Evolutionary conservation across 2,113 vertebrate species (phyloP).

Genomic region (Galbula dea): DNA sequence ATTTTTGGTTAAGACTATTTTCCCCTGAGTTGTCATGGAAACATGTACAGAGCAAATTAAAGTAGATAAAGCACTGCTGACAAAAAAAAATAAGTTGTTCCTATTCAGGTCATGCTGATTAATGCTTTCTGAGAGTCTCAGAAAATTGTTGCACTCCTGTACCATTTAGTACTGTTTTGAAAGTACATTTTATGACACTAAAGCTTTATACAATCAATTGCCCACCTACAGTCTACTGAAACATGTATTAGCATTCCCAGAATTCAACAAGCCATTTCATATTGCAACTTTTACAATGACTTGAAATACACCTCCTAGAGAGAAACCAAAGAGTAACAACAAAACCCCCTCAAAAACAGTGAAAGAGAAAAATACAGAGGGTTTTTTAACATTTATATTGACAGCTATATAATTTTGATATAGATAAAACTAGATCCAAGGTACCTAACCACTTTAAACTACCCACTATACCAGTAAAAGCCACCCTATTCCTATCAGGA

Average conservation of each 20-base stretch:
- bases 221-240: not conserved
- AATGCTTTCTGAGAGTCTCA: not conserved
- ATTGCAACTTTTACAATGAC: not conserved
- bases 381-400: not conserved
- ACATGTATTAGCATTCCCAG: not conserved
- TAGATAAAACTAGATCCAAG: not conserved
- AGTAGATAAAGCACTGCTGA: slow-evolving; percentile 5
- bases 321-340: not conserved
- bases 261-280: not conserved
- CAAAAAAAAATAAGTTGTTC: not conserved
- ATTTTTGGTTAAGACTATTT: slow-evolving; percentile 28
- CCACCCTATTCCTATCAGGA: not conserved
- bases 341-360: not conserved
- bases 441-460: not conserved
- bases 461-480: not conserved
- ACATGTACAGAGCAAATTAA: slow-evolving; percentile 10
- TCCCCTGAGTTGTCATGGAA: slow-evolving; percentile 44
- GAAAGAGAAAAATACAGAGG: not conserved
- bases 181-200: not conserved
- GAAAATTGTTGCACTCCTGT: not conserved
- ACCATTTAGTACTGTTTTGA: not conserved
- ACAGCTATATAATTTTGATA: not conserved
- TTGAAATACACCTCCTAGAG: not conserved
- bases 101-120: not conserved
- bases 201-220: not conserved